These are phyloP conservation scores for Drosophila saltans DNA, from an alignment of 1,140 invertebrate species.

Conservation along the genomic window DNA sequence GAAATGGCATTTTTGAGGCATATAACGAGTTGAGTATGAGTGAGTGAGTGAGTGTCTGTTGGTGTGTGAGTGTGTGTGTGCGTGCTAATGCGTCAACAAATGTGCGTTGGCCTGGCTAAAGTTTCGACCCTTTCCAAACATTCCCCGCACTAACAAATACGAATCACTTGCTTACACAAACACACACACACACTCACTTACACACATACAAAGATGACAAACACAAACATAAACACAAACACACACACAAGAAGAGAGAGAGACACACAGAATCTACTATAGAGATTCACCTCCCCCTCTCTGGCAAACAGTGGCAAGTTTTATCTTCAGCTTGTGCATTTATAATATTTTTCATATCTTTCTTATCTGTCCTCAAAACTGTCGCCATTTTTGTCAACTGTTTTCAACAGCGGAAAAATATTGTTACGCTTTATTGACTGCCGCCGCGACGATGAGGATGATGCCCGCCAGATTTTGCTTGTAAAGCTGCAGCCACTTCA, in stretches of 20 bases:
- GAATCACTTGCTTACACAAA: conserved; percentile 24
- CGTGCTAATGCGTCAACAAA: conserved; percentile 75
- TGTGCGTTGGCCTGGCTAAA: conserved; percentile 63
- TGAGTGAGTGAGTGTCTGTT: conserved; percentile 17
- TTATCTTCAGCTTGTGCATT: conserved; percentile 50
- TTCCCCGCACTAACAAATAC: conserved; percentile 34
- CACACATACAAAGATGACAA: conserved; percentile 22
- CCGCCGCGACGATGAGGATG: conserved; percentile 29
- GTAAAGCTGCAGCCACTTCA: conserved; percentile 51
- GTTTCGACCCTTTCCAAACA: conserved; percentile 45
- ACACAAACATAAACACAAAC: conserved; percentile 33
- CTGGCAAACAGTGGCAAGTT: neutral
- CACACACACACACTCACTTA: conserved; percentile 23
- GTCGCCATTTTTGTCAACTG: conserved; percentile 73
- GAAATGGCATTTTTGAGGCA: conserved; percentile 77
- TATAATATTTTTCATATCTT: conserved; percentile 65
- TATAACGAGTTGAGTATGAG: conserved; percentile 68
- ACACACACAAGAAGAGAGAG: neutral
- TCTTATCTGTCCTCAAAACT: conserved; percentile 43
- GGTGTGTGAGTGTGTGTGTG: conserved; percentile 21
- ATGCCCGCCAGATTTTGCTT: conserved; percentile 52
- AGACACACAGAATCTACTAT: conserved; percentile 29
- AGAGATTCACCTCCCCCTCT: neutral
- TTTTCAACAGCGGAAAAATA: conserved; percentile 56
- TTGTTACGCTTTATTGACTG: conserved; percentile 59